A percentile compares a stretch with the other conserved stretches of the same genome.
phyloP scores from a whole-genome alignment of 2,797 vertebrate genomes.

The Monodelphis domestica region DNA sequence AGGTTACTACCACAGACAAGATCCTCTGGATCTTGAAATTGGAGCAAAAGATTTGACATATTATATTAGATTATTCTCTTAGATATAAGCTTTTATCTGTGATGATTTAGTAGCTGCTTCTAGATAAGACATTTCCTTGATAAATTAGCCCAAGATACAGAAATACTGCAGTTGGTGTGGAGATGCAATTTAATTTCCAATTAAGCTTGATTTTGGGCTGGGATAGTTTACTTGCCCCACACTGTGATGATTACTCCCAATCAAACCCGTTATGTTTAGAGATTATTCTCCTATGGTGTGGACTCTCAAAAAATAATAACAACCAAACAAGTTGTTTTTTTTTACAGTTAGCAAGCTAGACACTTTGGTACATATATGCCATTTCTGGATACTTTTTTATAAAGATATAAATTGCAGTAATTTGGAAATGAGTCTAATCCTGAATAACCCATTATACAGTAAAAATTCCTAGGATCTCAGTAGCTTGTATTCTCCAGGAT shows the following conservation, averaged over 20 bases:
- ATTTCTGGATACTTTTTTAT: not conserved
- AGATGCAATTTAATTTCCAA: constrained; percentile 73
- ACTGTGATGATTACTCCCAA: constrained; percentile 39
- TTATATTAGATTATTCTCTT: not conserved
- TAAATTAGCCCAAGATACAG: constrained; percentile 57
- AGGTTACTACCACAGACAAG: not conserved
- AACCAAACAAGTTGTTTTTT: too few species aligned
- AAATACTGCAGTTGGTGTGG: constrained; percentile 44
- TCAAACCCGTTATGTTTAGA: not conserved
- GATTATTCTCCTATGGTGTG: not conserved
- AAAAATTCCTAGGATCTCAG: not conserved
- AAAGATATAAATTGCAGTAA: not conserved
- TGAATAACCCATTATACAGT: not conserved
- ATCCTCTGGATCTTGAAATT: not conserved
- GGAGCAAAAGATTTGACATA: not conserved
- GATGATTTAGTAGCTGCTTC: constrained; percentile 22
- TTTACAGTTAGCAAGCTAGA: not conserved
- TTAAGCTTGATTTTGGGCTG: constrained; percentile 66
- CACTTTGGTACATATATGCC: not conserved
- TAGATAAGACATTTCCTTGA: constrained; percentile 52
- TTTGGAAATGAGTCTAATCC: not conserved
- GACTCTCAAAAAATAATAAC: not conserved
- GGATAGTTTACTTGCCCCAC: constrained; percentile 33
- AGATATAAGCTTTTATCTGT: not conserved
- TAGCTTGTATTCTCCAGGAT: not conserved